Evolutionary conservation across 2,113 vertebrate species (phyloP), one percentile per base, ranked within the genome.

Genomic region (Silurus asotus): DNA sequence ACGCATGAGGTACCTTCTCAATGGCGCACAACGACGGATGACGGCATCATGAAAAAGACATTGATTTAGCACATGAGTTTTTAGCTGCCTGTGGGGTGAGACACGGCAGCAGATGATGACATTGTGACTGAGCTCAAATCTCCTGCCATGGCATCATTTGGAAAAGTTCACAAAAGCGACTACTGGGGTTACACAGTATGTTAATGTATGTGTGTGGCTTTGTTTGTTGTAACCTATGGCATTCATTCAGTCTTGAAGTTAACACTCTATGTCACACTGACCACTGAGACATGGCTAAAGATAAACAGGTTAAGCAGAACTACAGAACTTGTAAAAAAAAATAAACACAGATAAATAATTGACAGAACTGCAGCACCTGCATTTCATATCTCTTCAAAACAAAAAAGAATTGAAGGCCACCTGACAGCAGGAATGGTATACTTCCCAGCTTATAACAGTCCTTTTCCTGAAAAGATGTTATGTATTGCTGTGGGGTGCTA

Each of bases 51-150:
- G 19, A 49, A 64, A 64, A 75, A 55, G 55, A 85, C 62, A 78
- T 86, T 87, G 85, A 92, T 93, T 93, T 87, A 90, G 82, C 81
- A 88, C 83, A 89, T 20, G 61, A 72, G 79, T 17, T 59, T 67
- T 55, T 37, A 84, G 37, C 28, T 86, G 78, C 80, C 75, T 53
- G 90, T 78, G 80, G 81, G 58, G 82, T 77, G 89, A 88, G 8
- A 45, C 59, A 45, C 70, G 7, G 25, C 83, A 78, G 59, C 61
- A 62, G 80, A 84, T 81, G 85, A 89, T 76, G 64, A 65, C 64
- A 87, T 84, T 90, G 90, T 89, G 88, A 81, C 61, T 67, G 83
- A 78, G 64, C 88, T 84, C 77, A 86, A 82, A 64, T 79, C 20
- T 88, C 78, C 62, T 61, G 85, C 89, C 88, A 90, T 92, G 87